These are phyloP conservation scores for Palythoa grandis DNA, from an alignment of 92 coral and sea anemone genomes.

Conservation along the genomic window DNA sequence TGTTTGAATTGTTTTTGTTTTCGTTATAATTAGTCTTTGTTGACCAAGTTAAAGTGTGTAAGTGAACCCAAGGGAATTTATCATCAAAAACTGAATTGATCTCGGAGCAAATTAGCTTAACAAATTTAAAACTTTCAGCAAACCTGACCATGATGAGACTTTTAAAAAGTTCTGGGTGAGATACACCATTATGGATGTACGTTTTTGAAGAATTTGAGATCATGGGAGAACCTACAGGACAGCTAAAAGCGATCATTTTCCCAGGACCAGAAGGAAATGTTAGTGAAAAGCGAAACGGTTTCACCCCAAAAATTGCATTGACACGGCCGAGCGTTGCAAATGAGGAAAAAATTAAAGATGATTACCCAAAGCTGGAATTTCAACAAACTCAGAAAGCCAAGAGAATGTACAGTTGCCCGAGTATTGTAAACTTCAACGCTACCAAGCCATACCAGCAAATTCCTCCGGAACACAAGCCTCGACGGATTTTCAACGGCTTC, in stretches of 20 bases:
- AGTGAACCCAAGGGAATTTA: not conserved
- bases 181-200: not conserved
- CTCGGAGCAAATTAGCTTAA: conserved; percentile 8
- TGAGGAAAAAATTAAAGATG: conserved; percentile 2
- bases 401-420: conserved; percentile 81
- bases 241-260: conserved; percentile 71
- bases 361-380: conserved; percentile 15
- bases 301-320: conserved; percentile 35
- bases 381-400: conserved; percentile 49
- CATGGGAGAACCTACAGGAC: conserved; percentile 51
- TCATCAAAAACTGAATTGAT: not conserved
- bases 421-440: conserved; percentile 77
- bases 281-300: conserved; percentile 35
- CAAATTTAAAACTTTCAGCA: not conserved
- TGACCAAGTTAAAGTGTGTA: not conserved
- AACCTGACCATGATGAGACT: no score
- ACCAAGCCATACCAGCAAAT: conserved; percentile 65
- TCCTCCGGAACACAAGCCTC: conserved; percentile 70
- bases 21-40: not conserved
- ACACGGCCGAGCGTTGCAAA: conserved; percentile 6
- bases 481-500: conserved; percentile 88
- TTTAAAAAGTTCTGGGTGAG: not conserved
- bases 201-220: not conserved
- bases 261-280: conserved; percentile 67
- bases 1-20: not conserved